phyloP scores from a whole-genome alignment of 2,113 vertebrate genomes.

The Balaenoptera acutorostrata region DNA sequence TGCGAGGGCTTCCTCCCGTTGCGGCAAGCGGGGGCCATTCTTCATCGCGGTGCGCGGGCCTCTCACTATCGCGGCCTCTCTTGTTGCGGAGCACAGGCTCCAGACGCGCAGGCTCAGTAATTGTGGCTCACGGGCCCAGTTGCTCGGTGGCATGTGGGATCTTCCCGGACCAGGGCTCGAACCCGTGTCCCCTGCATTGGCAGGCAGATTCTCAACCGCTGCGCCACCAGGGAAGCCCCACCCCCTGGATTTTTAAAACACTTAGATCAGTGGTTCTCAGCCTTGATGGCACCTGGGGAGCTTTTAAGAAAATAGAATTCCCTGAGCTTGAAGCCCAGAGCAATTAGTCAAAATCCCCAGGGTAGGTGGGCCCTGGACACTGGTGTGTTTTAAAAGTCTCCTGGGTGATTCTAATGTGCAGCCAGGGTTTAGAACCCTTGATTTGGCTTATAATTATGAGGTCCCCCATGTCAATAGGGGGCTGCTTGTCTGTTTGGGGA shows the following conservation, averaged over 20 bases:
- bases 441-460: neutral
- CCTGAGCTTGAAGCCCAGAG: constrained; percentile 37
- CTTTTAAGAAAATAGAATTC: constrained; percentile 40
- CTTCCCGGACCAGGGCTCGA: too few species aligned
- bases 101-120: too few species aligned
- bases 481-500: neutral
- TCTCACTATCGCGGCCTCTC: too few species aligned
- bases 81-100: too few species aligned
- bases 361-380: neutral
- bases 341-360: constrained; percentile 30
- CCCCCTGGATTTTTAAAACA: neutral
- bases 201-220: too few species aligned
- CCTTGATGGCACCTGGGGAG: neutral
- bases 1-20: too few species aligned
- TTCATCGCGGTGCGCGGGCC: too few species aligned
- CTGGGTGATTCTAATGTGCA: neutral
- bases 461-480: neutral
- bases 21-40: too few species aligned
- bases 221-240: too few species aligned
- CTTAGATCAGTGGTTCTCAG: constrained; percentile 29
- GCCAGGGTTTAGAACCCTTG: neutral
- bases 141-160: too few species aligned
- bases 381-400: neutral
- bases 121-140: too few species aligned
- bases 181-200: too few species aligned